Evolutionary conservation across 2,797 vertebrate genomes (phyloP), one percentile per base, ranked within the genome.

Genomic region (Amblyraja radiata): DNA sequence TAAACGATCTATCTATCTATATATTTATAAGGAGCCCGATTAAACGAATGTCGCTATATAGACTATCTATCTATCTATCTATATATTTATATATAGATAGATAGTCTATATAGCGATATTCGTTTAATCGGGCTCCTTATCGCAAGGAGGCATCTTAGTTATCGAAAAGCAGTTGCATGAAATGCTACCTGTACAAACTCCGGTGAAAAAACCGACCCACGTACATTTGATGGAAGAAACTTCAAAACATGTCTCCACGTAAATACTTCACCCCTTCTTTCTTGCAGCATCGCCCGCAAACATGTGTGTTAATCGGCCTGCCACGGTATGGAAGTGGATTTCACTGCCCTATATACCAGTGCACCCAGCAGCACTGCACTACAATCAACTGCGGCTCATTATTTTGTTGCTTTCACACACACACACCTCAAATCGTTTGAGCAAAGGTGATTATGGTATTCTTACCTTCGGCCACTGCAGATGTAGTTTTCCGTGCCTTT

Each of bases 381-480:
- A 68, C 84, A 46, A 71, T 58, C 71, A 91, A 73, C 65, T 23
- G 46, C 71, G n/a, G 68, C 25, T 63, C 71, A 86, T 25, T 86
- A 90, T 93, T 93, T 93, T 54, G 46, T 54, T 54, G 46, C 46
- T 54, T 6, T 54, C 46, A 54, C 46, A 54, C 46, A 54, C 46
- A 6, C 46, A 54, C 46, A 96, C 96, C 96, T 92, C 23, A 94
- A 94, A 94, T 95, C 95, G 95, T 95, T 94, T 94, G 94, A 95
- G 96, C 95, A 94, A 94, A 95, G 95, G 94, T 94, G 93, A 94
- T 94, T 93, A 94, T 32, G 32, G 88, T 94, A 95, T 71, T 94
- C 94, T 95, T 95, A 95, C 95, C 95, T 91, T 95, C 95, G 94
- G 95, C 95, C 95, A 95, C 71, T 92, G 90, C 90, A 76, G 90